Base-by-base conservation (phyloP, 2,888 invertebrate species). In the Choristoneura rosaceana region DNA sequence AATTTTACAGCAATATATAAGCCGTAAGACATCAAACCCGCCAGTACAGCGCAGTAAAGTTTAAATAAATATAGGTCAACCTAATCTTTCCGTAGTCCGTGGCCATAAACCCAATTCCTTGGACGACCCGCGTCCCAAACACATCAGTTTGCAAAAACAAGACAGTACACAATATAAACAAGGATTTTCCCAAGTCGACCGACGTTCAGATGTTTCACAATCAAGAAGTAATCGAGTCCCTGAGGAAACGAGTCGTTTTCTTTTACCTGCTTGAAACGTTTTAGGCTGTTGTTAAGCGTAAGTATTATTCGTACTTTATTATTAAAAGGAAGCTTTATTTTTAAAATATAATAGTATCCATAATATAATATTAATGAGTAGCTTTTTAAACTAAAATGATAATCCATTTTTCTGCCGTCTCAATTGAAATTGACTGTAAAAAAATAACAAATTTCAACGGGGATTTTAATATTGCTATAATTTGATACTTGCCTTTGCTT, bases 161-260 rank as follows among this genome's bases (percentile, higher is more conserved):
- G 38, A 60, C 60, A 66, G 65, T 66, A 55, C 41, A 60, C 47
- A 68, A 43, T 25, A 59, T 47, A 67, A 47, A 68, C 50, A 65
- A 60, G 59, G 50, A 41, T 70, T 55, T 38, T 55, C 55, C 70
- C 70, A n/a, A 55, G 65, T 25, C 41, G 43, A 17, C 38, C 25
- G 43, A 14, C 38, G 55, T 47, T 55, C 17, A 58, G 63, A 63
- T 70, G 58, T 15, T 63, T 69, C 50, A 63, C 55, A 63, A 70
- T 70, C 69, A 63, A 43, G 61, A 43, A 17, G 45, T 58, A 70
- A 70, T 63, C n/a, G 55, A 4, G 41, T 47, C 63, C 63, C 34
- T n/a, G 4, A 33, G 69, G 45, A 43, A 45, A 17, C 10, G 41
- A 63, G 25, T 8, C 64, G 43, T 25, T 50, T 64, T 45, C 45